These are phyloP conservation scores for Chirona hameri DNA, from an alignment of 2,888 invertebrate genomes.

Conservation along the genomic window DNA sequence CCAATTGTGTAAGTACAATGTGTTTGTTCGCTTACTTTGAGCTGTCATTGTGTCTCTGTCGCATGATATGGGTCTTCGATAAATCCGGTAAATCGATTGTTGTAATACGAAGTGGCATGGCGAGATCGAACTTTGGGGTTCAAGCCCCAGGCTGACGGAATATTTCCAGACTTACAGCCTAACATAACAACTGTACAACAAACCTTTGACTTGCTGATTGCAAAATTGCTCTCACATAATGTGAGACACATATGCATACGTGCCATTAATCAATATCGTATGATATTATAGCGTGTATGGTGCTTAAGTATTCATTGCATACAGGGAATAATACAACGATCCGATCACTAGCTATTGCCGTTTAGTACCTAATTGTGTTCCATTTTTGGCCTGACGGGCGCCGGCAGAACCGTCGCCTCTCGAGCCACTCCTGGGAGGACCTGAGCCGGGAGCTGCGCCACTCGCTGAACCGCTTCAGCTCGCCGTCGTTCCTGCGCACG, in stretches of 20 bases:
- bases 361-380: background rate
- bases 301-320: background rate
- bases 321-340: too few relatives aligned
- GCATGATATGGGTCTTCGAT: background rate
- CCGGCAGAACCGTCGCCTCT: background rate
- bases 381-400: too few relatives aligned
- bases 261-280: too few relatives aligned
- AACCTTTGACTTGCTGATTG: background rate
- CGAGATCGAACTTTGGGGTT: too few relatives aligned
- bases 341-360: background rate
- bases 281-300: too few relatives aligned
- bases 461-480: slow-evolving; percentile 2
- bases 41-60: background rate
- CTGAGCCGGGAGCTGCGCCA: slow-evolving; percentile 1
- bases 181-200: too few relatives aligned
- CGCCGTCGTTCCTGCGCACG: background rate
- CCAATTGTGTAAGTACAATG: background rate
- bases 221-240: background rate
- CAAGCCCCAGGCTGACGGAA: too few relatives aligned
- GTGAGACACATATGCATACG: background rate
- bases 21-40: background rate
- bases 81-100: too few relatives aligned
- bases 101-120: too few relatives aligned
- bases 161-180: too few relatives aligned
- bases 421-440: background rate